These are phyloP conservation scores for Halichoerus grypus DNA, from an alignment of 2,113 vertebrate genomes.

Conservation along the genomic window DNA sequence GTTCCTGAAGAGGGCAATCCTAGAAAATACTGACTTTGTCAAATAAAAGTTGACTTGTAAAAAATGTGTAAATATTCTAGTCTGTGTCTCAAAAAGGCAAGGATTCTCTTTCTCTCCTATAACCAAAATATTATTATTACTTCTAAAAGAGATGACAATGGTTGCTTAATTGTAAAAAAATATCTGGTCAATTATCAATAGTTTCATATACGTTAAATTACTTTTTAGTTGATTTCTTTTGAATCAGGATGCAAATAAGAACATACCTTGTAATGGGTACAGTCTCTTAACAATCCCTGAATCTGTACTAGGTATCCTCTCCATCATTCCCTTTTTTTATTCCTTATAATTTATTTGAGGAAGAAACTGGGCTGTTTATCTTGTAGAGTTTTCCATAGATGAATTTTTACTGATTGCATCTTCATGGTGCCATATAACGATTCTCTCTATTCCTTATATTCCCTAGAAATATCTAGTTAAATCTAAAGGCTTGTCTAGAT, in stretches of 20 bases:
- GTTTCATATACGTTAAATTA: background rate
- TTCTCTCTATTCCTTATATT: background rate
- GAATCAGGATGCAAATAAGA: background rate
- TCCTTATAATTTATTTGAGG: background rate
- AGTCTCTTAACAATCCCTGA: background rate
- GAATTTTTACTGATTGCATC: constrained; percentile 23
- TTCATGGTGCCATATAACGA: background rate
- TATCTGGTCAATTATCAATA: background rate
- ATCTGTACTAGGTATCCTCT: background rate
- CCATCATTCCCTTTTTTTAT: background rate
- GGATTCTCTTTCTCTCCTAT: background rate
- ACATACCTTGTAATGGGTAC: background rate
- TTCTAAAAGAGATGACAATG: background rate
- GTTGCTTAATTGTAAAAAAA: background rate
- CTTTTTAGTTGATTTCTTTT: background rate
- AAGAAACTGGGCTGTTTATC: background rate
- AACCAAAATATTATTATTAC: background rate
- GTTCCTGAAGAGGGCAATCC: background rate
- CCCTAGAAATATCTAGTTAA: background rate
- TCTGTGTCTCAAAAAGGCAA: background rate
- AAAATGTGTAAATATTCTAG: background rate
- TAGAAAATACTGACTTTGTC: background rate
- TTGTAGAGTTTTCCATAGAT: background rate
- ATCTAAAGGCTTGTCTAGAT: background rate
- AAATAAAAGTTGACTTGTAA: background rate